These are phyloP conservation scores for Parapsyche elsis DNA, from an alignment of 1,140 invertebrate genomes.

Conservation along the genomic window DNA sequence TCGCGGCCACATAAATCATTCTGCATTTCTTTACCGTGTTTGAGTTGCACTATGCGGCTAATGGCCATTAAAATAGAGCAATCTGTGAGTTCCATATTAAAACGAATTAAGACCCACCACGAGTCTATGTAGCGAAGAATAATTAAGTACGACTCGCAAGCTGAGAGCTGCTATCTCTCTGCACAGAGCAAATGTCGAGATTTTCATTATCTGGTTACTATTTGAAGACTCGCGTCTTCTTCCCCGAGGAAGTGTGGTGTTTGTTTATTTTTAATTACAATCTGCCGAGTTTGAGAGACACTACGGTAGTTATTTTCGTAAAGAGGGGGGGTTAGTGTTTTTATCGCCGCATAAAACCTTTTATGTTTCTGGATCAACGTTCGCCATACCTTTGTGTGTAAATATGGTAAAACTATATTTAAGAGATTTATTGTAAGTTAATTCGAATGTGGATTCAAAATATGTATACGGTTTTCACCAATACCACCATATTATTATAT, in stretches of 20 bases:
- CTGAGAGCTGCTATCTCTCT: neutral
- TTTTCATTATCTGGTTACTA: conserved; percentile 47
- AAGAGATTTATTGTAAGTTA: too few relatives aligned
- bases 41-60: neutral
- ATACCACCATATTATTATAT: too few relatives aligned
- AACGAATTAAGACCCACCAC: neutral
- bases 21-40: neutral
- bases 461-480: too few relatives aligned
- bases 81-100: neutral
- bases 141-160: neutral
- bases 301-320: neutral
- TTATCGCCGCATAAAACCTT: too few relatives aligned
- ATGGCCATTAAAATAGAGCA: neutral
- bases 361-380: too few relatives aligned
- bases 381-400: too few relatives aligned
- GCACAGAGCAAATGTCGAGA: neutral
- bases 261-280: conserved; percentile 51
- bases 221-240: conserved; percentile 36
- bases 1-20: neutral
- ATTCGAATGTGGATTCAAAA: too few relatives aligned
- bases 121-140: conserved; percentile 12
- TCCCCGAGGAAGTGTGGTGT: neutral
- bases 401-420: too few relatives aligned
- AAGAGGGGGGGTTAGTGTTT: too few relatives aligned
- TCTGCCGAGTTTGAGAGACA: conserved; percentile 1